phyloP scores from a whole-genome alignment of 37 sponge, comb jelly and placozoan species.

The Bolinopsis microptera region DNA sequence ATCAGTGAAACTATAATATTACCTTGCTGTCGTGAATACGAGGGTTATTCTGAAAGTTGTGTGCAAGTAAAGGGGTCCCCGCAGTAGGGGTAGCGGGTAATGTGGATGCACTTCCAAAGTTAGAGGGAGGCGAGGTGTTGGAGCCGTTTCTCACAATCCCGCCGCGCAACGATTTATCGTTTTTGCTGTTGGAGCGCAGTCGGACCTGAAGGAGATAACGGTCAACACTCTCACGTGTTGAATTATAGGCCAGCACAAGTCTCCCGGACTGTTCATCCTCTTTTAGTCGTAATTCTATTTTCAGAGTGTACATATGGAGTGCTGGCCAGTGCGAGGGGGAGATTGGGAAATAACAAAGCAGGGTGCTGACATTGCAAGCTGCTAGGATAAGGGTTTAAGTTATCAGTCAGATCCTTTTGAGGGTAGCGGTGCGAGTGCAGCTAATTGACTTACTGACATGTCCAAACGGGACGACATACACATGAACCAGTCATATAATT shows the following conservation, averaged over 20 bases:
- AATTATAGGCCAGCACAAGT: no score
- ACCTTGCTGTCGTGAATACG: background rate
- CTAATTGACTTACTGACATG: background rate
- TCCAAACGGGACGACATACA: background rate
- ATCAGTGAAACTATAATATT: no score
- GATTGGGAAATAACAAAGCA: background rate
- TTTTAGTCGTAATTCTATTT: background rate
- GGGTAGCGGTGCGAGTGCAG: background rate
- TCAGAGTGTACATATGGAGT: background rate
- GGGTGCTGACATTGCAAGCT: background rate
- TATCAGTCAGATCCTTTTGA: background rate
- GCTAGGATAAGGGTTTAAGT: background rate
- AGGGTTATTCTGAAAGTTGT: background rate
- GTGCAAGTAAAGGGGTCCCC: background rate
- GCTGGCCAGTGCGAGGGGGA: background rate
- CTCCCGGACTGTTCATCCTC: background rate
- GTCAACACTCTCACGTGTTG: background rate
- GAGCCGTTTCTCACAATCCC: slow-evolving; percentile 4
- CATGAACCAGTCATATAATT: background rate
- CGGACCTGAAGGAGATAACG: slow-evolving; percentile 31
- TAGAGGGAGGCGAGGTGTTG: background rate
- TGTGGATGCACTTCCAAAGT: background rate
- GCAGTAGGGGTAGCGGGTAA: background rate
- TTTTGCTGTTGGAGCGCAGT: slow-evolving; percentile 16
- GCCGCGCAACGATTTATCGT: background rate